These are phyloP conservation scores for Grantiella picta DNA, from an alignment of 2,113 vertebrate genomes.

Conservation along the genomic window DNA sequence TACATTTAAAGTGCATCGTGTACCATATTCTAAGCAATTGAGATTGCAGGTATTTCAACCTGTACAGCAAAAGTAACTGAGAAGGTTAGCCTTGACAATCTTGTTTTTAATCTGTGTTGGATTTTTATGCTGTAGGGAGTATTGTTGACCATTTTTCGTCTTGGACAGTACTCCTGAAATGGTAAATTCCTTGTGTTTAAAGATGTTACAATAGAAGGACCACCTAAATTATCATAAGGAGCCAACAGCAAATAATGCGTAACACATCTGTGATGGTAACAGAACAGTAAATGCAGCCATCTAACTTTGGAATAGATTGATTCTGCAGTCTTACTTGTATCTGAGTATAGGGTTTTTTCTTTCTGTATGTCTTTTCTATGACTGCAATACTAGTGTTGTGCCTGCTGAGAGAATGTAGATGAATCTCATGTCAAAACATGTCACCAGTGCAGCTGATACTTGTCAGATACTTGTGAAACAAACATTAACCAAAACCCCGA, in stretches of 20 bases:
- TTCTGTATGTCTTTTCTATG: neutral
- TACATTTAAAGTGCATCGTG: neutral
- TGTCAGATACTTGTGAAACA: neutral
- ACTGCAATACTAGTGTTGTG: neutral
- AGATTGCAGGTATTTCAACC: neutral
- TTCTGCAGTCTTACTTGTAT: neutral
- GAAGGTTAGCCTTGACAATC: neutral
- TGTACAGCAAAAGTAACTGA: neutral
- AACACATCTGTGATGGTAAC: neutral
- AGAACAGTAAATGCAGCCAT: neutral
- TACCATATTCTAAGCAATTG: neutral
- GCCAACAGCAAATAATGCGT: neutral
- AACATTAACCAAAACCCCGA: neutral
- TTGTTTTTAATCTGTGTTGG: neutral
- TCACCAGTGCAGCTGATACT: neutral
- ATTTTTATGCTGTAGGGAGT: neutral
- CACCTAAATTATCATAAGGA: neutral
- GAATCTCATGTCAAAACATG: neutral
- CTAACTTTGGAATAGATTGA: neutral
- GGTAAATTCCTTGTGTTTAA: neutral
- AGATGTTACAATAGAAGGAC: neutral
- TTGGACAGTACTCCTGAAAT: neutral
- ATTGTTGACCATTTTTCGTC: neutral
- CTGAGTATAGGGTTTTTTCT: neutral
- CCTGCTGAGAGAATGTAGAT: neutral